Evolutionary conservation across 2,888 invertebrate genomes (phyloP), one percentile per base, ranked within the genome.

Genomic region (Parelbella ahira): DNA sequence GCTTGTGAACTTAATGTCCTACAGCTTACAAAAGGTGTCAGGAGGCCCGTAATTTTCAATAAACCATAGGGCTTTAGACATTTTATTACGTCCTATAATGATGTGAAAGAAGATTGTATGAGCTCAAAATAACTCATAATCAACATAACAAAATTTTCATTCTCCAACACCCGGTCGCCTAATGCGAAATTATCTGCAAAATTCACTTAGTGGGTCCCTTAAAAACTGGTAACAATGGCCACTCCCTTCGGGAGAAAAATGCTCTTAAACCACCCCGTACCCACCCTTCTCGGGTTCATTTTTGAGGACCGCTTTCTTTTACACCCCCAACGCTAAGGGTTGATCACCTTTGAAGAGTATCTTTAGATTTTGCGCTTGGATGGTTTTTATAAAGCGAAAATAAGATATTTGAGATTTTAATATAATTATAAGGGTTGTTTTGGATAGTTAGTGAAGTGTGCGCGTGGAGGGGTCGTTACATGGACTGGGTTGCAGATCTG

Each of bases 281-380:
- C 49, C 38, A 48, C 47, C 59, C 58, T 49, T 50, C 58, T 53
- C 52, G 59, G 62, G 73, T 66, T 65, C 70, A 79, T 81, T 83
- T 83, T 82, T 81, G 76, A 72, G 75, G 72, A 60, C 56, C 59
- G 67, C 72, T 77, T 78, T 83, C 82, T 81, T 80, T 75, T 77
- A 79, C 81, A 27, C 41, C 41, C 41, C 78, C 15, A 2, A 76
- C 69, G 56, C 48, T 53, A 53, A 57, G 54, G 50, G 53, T 51
- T 53, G 51, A 51, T 58, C 56, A 52, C 68, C 69, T 78, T 74
- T 70, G 69, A 79, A 72, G 76, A 68, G 66, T 58, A 60, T 47
- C 41, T 21, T 33, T 49, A 61, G 60, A 54, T 66, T 66, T 67
- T 61, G 62, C 69, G 64, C 67, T 68, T 62, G 15, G 41, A 8